These are phyloP conservation scores for Hylomyscus alleni DNA, from an alignment of 2,797 vertebrate genomes.

Conservation along the genomic window DNA sequence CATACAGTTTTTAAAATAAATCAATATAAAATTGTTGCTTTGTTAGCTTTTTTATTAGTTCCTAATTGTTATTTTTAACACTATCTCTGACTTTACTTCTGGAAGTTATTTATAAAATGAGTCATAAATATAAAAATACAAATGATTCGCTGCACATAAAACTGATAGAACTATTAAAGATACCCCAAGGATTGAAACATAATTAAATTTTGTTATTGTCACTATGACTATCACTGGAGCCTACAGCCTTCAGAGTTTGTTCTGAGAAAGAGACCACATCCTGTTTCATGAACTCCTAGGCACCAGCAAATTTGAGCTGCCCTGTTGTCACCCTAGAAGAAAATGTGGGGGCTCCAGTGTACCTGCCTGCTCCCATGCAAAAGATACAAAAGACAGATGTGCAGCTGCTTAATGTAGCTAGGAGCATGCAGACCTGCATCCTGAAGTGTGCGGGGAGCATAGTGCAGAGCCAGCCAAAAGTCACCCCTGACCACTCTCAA, in stretches of 20 bases:
- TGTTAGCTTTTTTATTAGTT: constrained; percentile 13
- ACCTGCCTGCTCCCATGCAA: not conserved
- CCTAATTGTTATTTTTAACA: constrained; percentile 26
- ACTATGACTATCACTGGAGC: not conserved
- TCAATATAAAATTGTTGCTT: not conserved
- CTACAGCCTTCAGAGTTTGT: not conserved
- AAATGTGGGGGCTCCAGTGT: not conserved
- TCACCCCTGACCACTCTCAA: not conserved
- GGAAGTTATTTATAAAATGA: constrained; percentile 42
- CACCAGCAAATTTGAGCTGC: not conserved
- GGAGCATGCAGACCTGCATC: not conserved
- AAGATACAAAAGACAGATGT: not conserved
- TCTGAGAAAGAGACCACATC: constrained; percentile 61
- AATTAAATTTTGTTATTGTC: not conserved
- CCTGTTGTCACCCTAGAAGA: not conserved
- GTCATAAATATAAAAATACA: constrained; percentile 25
- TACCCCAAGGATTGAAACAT: not conserved
- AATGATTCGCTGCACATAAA: not conserved
- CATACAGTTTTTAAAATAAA: not conserved
- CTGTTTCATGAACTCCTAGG: not conserved
- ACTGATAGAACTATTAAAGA: not conserved
- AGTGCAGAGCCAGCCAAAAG: not conserved
- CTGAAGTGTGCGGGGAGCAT: not conserved
- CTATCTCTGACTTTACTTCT: constrained; percentile 25
- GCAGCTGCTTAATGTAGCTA: not conserved